Conservation (phyloP, 2,888 invertebrate species). For the Axea sp. region DNA sequence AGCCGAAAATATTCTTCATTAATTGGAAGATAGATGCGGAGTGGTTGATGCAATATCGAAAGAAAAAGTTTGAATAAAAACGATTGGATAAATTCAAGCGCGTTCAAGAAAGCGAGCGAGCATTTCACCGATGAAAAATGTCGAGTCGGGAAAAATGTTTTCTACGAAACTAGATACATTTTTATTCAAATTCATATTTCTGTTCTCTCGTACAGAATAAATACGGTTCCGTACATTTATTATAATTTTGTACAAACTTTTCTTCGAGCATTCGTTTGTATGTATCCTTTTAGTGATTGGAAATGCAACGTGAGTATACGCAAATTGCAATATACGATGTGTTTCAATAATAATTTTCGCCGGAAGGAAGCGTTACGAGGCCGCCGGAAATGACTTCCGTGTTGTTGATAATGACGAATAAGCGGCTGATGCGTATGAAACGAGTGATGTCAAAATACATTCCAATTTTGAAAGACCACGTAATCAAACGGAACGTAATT, state of each 20-base stretch:
- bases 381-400: slow-evolving; percentile 72
- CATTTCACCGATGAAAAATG: too few relatives aligned
- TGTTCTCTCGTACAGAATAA: too few relatives aligned
- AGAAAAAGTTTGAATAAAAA: slow-evolving; percentile 16
- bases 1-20: slow-evolving; percentile 46
- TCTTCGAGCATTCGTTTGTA: neutral
- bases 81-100: too few relatives aligned
- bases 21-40: slow-evolving; percentile 25
- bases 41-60: slow-evolving; percentile 16
- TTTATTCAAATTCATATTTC: too few relatives aligned
- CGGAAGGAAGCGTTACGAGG: slow-evolving; percentile 70
- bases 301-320: slow-evolving; percentile 26
- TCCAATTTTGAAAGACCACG: slow-evolving; percentile 27
- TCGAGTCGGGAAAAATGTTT: too few relatives aligned
- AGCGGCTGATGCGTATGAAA: slow-evolving; percentile 8
- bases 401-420: slow-evolving; percentile 61
- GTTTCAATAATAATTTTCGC: slow-evolving; percentile 65
- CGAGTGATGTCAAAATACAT: slow-evolving; percentile 34
- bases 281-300: slow-evolving; percentile 7
- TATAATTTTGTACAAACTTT: neutral
- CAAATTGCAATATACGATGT: slow-evolving; percentile 49
- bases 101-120: too few relatives aligned
- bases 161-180: too few relatives aligned
- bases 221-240: too few relatives aligned
- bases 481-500: slow-evolving; percentile 33